Conservation (phyloP, 2,113 vertebrate species). For the Hemiprocne comata region DNA sequence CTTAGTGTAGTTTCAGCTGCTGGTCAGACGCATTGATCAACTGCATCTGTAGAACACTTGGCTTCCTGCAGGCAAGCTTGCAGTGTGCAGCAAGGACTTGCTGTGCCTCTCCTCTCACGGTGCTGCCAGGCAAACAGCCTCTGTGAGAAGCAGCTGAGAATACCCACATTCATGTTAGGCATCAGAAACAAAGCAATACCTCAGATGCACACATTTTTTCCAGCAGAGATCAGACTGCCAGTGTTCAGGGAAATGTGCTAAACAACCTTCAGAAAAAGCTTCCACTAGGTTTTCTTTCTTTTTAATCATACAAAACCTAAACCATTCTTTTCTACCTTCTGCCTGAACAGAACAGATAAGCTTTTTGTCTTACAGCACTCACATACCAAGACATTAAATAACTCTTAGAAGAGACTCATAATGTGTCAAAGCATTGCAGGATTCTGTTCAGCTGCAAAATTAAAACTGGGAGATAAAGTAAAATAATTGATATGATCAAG, state of each 20-base stretch:
- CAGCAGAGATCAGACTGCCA: not conserved
- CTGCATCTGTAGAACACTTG: not conserved
- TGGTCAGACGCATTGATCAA: not conserved
- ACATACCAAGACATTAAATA: conserved; percentile 11
- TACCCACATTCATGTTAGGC: not conserved
- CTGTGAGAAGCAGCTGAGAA: not conserved
- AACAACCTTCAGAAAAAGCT: conserved; percentile 12
- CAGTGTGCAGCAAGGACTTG: accelerated
- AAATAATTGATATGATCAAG: conserved; percentile 12
- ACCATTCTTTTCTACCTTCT: not conserved
- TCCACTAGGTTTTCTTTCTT: not conserved
- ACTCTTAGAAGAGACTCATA: not conserved
- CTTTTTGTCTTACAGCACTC: conserved; percentile 19
- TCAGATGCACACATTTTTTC: not conserved
- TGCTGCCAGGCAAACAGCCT: not conserved
- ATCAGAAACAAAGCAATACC: not conserved
- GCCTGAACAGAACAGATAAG: conserved; percentile 42
- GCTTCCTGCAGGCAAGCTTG: not conserved
- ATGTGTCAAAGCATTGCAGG: not conserved
- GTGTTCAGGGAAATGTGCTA: not conserved
- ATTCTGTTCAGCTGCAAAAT: conserved; percentile 40
- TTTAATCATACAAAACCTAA: not conserved
- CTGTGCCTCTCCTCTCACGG: accelerated
- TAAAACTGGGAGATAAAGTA: conserved; percentile 10
- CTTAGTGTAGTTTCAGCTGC: not conserved